A percentile compares a stretch with the other conserved stretches of the same genome.
phyloP scores from a whole-genome alignment of 2,797 vertebrate genomes.

The Enteromius paludinosus region DNA sequence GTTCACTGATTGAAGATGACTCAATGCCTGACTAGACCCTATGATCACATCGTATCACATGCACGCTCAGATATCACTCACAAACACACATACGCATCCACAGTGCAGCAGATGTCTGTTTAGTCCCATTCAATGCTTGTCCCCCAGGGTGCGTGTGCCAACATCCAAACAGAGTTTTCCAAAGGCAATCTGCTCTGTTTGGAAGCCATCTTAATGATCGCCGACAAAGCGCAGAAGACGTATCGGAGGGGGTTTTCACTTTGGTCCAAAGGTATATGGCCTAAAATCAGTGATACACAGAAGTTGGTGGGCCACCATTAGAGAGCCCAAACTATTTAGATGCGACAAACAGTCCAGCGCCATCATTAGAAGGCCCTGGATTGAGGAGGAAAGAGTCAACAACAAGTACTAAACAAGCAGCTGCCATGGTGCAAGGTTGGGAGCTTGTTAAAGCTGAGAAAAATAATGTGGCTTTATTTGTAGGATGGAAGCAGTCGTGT shows the following conservation, averaged over 20 bases:
- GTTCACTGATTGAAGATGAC: slow-evolving; percentile 76
- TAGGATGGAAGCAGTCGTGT: slow-evolving; percentile 33
- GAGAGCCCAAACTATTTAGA: slow-evolving; percentile 44
- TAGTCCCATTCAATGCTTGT: slow-evolving; percentile 32
- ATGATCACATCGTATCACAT: slow-evolving; percentile 65
- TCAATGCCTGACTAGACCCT: slow-evolving; percentile 66
- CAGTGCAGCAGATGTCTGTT: slow-evolving; percentile 65
- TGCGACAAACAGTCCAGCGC: slow-evolving; percentile 24
- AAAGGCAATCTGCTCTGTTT: slow-evolving; percentile 67
- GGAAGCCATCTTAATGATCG: slow-evolving; percentile 45
- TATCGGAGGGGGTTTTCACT: slow-evolving; percentile 16
- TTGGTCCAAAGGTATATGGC: slow-evolving; percentile 36
- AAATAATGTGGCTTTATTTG: slow-evolving; percentile 47
- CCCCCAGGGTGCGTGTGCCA: slow-evolving; percentile 27
- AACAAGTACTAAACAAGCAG: slow-evolving; percentile 33
- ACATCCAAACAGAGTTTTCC: slow-evolving; percentile 25
- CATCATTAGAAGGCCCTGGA: slow-evolving; percentile 32
- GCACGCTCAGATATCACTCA: slow-evolving; percentile 27
- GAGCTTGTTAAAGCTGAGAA: slow-evolving; percentile 44
- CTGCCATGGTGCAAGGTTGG: slow-evolving; percentile 36
- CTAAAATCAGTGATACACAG: slow-evolving; percentile 30
- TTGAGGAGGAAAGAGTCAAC: slow-evolving; percentile 42
- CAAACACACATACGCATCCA: slow-evolving; percentile 62
- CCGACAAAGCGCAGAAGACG: not conserved
- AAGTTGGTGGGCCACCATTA: slow-evolving; percentile 42